Evolutionary conservation across 2,888 invertebrate species (phyloP), one percentile per base, ranked within the genome.

Genomic region (Leptinotarsa juncta): DNA sequence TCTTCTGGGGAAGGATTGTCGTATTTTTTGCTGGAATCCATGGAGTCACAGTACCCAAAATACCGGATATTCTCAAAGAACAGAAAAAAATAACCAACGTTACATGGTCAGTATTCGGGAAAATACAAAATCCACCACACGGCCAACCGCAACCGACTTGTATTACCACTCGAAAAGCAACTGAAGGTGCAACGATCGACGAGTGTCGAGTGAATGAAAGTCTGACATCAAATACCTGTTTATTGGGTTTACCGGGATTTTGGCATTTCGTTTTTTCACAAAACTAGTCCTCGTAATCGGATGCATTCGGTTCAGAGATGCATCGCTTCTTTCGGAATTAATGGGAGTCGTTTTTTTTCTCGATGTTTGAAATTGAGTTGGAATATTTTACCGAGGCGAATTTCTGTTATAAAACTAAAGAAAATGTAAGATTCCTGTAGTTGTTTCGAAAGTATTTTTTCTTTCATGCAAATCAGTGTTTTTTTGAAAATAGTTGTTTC

Each of bases 11-110:
- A 93, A 70, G 90, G 90, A 81, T 91, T 90, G 73, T 90, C 89
- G 78, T 91, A 88, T 81, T 90, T 90, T 77, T 90, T 91, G 84
- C 90, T 92, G 68, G 90, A 90, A 84, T 93, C 92, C 93, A 93
- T 93, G 42, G 15, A 65, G 7, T 26, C 60, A 42, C 62, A 15
- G 10, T 12, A 3, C 32, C 26, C 2, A 14, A 57, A 20, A 15
- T 26, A 57, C 20, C 5, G 23, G 26, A 57, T 23, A 57, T 23
- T 23, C 15, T 57, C 57, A 15, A 57, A 57, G 0, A 20, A 57
- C 14, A 12, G 1, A 20, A 15, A 12, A 57, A 7, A 57, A 57
- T 20, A 5, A 60, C 26, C 26, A 23, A 26, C 20, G 20, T 62
- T 62, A 42, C 62, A 62, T 62, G 32, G 7, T 62, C 16, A 26